Conservation (phyloP, 2,888 invertebrate species). For the Cyrtodaria siliqua region DNA sequence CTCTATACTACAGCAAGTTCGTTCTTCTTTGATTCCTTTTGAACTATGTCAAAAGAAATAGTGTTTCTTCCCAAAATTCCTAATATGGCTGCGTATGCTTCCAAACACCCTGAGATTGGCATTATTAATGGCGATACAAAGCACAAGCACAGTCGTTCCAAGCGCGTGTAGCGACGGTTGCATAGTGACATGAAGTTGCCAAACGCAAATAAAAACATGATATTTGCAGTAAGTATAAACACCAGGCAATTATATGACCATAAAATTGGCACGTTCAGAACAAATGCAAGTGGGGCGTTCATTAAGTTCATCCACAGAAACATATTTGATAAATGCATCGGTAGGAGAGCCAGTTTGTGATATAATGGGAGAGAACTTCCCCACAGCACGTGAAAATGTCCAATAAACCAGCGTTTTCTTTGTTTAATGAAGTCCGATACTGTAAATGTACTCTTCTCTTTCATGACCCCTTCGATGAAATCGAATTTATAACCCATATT, state of each 20-base stretch:
- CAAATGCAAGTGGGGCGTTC: background rate
- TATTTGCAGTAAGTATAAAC: constrained; percentile 15
- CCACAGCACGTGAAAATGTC: constrained; percentile 31
- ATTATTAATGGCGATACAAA: constrained; percentile 19
- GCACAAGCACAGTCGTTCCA: constrained; percentile 4
- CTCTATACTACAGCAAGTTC: too few species aligned
- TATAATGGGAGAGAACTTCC: constrained; percentile 13
- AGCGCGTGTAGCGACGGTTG: constrained; percentile 6
- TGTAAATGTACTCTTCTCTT: constrained; percentile 49
- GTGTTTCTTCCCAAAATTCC: constrained; percentile 24
- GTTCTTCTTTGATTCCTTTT: too few species aligned
- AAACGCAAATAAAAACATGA: constrained; percentile 31
- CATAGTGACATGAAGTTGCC: constrained; percentile 47
- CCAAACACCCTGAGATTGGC: constrained; percentile 18
- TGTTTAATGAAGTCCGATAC: constrained; percentile 15
- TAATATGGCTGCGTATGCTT: constrained; percentile 13
- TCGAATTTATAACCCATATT: constrained; percentile 42
- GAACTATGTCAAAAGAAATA: constrained; percentile 27
- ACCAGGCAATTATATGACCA: constrained; percentile 5
- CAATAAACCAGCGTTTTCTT: constrained; percentile 51
- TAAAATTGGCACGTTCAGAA: background rate
- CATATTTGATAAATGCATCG: constrained; percentile 8
- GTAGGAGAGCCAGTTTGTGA: constrained; percentile 5
- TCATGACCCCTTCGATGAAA: constrained; percentile 49
- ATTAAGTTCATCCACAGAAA: constrained; percentile 15